Conservation (phyloP, 2,113 vertebrate genomes). For the Agapornis roseicollis region DNA sequence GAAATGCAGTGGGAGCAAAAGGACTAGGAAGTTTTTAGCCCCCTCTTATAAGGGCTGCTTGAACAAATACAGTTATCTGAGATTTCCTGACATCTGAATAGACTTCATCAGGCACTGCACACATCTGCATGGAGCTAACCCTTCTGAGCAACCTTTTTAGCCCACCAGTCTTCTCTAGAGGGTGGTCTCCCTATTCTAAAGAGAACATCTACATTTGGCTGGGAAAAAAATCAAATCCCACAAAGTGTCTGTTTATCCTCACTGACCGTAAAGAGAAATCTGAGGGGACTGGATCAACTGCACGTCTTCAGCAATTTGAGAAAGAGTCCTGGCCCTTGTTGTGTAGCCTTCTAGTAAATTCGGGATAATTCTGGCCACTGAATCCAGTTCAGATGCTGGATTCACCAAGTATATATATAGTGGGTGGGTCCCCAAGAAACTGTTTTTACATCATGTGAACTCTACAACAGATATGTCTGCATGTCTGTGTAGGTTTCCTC, state of each 20-base stretch:
- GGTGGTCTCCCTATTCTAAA: not conserved
- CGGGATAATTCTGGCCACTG: not conserved
- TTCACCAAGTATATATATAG: not conserved
- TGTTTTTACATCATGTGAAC: not conserved
- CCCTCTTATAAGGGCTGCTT: not conserved
- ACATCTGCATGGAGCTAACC: not conserved
- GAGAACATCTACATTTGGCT: not conserved
- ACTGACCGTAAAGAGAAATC: not conserved
- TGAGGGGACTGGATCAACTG: not conserved
- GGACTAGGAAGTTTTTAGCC: not conserved
- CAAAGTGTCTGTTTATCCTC: not conserved
- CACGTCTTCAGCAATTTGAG: rapidly evolving
- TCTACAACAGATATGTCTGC: not conserved
- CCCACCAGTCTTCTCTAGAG: not conserved
- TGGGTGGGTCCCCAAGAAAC: not conserved
- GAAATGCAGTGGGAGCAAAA: not conserved
- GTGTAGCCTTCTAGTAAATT: not conserved
- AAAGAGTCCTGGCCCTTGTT: not conserved
- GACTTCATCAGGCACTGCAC: not conserved
- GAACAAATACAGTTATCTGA: not conserved
- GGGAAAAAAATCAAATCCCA: not conserved
- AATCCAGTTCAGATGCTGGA: not conserved
- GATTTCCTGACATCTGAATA: not conserved
- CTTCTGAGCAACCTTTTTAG: not conserved
- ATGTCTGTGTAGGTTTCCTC: not conserved